Percentiles rank a stretch among this genome's conserved stretches.
These are phyloP conservation scores for Saccopteryx leptura DNA, from an alignment of 2,113 vertebrate genomes.

Conservation along the genomic window DNA sequence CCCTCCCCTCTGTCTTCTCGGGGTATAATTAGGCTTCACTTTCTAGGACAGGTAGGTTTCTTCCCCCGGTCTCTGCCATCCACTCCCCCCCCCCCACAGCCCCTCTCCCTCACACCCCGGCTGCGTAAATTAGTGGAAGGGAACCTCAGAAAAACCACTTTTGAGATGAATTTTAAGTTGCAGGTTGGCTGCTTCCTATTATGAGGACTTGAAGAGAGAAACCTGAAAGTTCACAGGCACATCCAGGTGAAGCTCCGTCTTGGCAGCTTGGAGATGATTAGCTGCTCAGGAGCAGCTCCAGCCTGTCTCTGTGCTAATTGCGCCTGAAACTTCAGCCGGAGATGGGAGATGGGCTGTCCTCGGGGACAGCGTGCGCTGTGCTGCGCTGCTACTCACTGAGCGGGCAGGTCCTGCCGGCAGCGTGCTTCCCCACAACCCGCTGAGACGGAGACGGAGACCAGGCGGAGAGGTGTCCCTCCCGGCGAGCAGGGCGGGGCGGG, in stretches of 20 bases:
- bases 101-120: not conserved
- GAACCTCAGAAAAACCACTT: slow-evolving; percentile 51
- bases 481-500: fast-evolving
- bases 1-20: fast-evolving
- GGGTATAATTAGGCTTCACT: slow-evolving; percentile 61
- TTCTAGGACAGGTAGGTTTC: slow-evolving; percentile 66
- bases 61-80: not conserved
- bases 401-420: not conserved
- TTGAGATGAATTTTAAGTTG: slow-evolving; percentile 11
- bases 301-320: slow-evolving; percentile 75
- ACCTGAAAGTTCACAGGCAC: slow-evolving; percentile 60
- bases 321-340: slow-evolving; percentile 73
- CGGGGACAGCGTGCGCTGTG: not conserved
- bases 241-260: not conserved
- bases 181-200: slow-evolving; percentile 51
- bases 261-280: slow-evolving; percentile 76
- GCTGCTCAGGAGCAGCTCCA: slow-evolving; percentile 33
- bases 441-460: not conserved
- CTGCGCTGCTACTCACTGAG: not conserved
- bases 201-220: slow-evolving; percentile 62
- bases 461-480: not conserved
- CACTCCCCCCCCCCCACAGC: not conserved
- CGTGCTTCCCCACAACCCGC: not conserved
- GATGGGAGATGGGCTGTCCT: slow-evolving; percentile 55
- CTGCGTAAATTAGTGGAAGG: not conserved